Percentiles rank a stretch among this genome's conserved stretches.
These are phyloP conservation scores for Polia nebulosa DNA, from an alignment of 2,888 invertebrate species.

Conservation along the genomic window DNA sequence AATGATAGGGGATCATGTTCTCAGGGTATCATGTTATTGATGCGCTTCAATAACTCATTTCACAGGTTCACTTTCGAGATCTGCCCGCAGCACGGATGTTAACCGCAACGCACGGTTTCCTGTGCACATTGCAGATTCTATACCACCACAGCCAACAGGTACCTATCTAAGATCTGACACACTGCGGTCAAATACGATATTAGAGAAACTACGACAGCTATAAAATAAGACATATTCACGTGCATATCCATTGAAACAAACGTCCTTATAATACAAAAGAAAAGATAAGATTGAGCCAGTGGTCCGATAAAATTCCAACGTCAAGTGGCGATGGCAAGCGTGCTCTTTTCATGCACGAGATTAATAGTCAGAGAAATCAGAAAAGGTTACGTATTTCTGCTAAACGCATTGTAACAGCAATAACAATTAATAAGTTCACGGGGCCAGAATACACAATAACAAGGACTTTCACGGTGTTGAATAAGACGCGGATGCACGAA, in stretches of 20 bases:
- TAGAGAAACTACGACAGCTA: conserved; percentile 70
- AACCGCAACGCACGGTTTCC: conserved; percentile 83
- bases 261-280: conserved; percentile 50
- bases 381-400: conserved; percentile 62
- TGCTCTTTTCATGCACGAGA: conserved; percentile 41
- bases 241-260: conserved; percentile 76
- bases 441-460: conserved; percentile 73
- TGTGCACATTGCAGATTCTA: conserved; percentile 73
- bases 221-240: conserved; percentile 74
- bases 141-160: conserved; percentile 61
- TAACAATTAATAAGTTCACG: conserved; percentile 78
- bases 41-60: conserved; percentile 88
- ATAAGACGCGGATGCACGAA: conserved; percentile 79
- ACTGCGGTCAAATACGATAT: conserved; percentile 59
- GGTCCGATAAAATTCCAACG: conserved; percentile 68
- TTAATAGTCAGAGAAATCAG: conserved; percentile 59
- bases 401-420: conserved; percentile 70
- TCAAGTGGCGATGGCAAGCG: conserved; percentile 55
- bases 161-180: conserved; percentile 48
- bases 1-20: conserved; percentile 74
- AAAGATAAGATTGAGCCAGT: conserved; percentile 54
- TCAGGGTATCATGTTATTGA: conserved; percentile 82
- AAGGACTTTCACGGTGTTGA: conserved; percentile 84
- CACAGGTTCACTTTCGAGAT: conserved; percentile 88
- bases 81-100: conserved; percentile 80